Conservation (phyloP, 2,113 vertebrate species). For the Macroglossus sobrinus region DNA sequence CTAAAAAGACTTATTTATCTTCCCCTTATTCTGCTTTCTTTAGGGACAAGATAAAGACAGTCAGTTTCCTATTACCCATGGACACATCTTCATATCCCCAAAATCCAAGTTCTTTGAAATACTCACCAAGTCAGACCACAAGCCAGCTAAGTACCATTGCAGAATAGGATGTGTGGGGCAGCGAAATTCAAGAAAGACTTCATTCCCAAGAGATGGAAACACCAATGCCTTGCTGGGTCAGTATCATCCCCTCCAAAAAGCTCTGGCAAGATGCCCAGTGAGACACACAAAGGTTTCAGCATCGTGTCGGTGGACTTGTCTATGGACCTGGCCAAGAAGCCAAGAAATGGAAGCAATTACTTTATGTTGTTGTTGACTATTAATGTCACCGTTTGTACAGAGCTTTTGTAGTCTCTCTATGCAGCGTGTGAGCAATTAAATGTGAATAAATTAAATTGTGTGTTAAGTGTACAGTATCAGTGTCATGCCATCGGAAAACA, state of each 20-base stretch:
- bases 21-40: slow-evolving; percentile 62
- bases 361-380: neutral
- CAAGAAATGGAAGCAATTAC: neutral
- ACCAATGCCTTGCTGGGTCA: neutral
- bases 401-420: neutral
- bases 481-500: neutral
- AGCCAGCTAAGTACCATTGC: slow-evolving; percentile 80
- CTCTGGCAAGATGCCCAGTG: slow-evolving; percentile 61
- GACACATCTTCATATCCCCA: slow-evolving; percentile 80
- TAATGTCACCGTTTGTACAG: neutral
- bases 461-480: neutral
- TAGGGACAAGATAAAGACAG: slow-evolving; percentile 93
- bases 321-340: slow-evolving; percentile 26
- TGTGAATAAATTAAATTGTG: neutral
- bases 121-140: slow-evolving; percentile 76
- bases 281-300: slow-evolving; percentile 38
- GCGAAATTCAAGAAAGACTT: slow-evolving; percentile 73
- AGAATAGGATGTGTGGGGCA: slow-evolving; percentile 84
- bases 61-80: slow-evolving; percentile 93
- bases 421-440: neutral
- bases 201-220: slow-evolving; percentile 45
- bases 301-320: slow-evolving; percentile 56
- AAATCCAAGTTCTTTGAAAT: slow-evolving; percentile 82
- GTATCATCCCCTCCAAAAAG: slow-evolving; percentile 66
- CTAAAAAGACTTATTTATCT: neutral